Base-by-base conservation (phyloP, 1,140 invertebrate genomes). In the Asbolus verrucosus region DNA sequence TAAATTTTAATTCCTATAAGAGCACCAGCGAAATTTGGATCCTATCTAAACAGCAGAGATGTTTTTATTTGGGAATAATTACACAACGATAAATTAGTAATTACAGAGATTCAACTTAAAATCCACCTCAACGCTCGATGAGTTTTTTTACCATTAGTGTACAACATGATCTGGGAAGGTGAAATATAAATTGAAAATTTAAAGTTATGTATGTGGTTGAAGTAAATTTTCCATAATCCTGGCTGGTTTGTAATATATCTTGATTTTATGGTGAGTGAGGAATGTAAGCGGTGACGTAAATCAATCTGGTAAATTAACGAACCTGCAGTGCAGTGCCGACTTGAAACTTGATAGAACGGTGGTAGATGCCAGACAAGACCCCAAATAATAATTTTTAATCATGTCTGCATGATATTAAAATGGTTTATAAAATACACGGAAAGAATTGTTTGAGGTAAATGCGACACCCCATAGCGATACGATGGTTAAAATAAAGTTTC, bases 301-400 rank as follows among this genome's bases (percentile, higher is more conserved):
- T 77, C 76, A 77, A 77, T 77, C 76, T 73, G 71, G 63, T 69
- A 73, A 76, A 76, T 76, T 76, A 76, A 76, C 75, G 71, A 69
- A 74, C 74, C 74, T 50, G 70, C 67, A 65, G 65, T 36, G 68
- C 68, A 31, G 59, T 62, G 59, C 43, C 54, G 63, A 50, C 61
- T 63, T 63, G 39, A 27, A 54, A 54, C 46, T 54, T 54, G 46
- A 54, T 54, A 54, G 46, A 54, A 54, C 46, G 46, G 46, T 54
- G 46, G 46, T 54, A 21, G 46, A 27, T 54, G 24, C 46, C 46
- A 54, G 18, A 16, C 46, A 27, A 8, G 46, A 54, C 46, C 46
- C 46, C 27, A 54, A 54, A 27, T 27, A 27, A 54, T 54, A 54
- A 54, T 54, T 54, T 54, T 54, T 54, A 24, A 54, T 54, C 21